Evolutionary conservation across 2,113 vertebrate species (phyloP).

Genomic region (Willisornis vidua): DNA sequence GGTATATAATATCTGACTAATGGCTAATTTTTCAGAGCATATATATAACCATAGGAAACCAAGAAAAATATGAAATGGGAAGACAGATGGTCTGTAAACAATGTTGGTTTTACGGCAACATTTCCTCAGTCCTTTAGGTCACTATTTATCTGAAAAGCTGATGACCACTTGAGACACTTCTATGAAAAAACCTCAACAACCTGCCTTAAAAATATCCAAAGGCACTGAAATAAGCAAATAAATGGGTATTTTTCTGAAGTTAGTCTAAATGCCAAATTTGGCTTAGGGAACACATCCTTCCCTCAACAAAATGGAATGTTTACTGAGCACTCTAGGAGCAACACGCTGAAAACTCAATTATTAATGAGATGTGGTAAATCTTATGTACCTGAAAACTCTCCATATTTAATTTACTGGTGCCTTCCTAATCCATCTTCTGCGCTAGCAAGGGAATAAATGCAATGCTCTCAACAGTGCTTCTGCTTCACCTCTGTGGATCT

Average conservation of each 20-base stretch:
- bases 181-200: not conserved
- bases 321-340: constrained; percentile 1
- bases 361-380: constrained; percentile 23
- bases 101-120: not conserved
- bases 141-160: not conserved
- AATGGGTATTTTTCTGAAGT: not conserved
- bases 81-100: not conserved
- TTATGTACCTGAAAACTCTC: not conserved
- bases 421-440: not conserved
- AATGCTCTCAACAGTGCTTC: not conserved
- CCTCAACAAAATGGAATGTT: not conserved
- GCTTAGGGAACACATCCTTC: not conserved
- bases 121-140: not conserved
- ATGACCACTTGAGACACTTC: not conserved
- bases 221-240: not conserved
- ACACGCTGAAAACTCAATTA: not conserved
- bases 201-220: not conserved
- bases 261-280: not conserved
- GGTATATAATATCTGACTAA: not conserved
- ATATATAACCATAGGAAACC: not conserved
- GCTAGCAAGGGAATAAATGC: not conserved
- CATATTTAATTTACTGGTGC: not conserved
- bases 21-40: not conserved
- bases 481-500: not conserved
- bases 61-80: not conserved